Conservation (phyloP, 2,797 vertebrate genomes). For the Macroramphosus scolopax region DNA sequence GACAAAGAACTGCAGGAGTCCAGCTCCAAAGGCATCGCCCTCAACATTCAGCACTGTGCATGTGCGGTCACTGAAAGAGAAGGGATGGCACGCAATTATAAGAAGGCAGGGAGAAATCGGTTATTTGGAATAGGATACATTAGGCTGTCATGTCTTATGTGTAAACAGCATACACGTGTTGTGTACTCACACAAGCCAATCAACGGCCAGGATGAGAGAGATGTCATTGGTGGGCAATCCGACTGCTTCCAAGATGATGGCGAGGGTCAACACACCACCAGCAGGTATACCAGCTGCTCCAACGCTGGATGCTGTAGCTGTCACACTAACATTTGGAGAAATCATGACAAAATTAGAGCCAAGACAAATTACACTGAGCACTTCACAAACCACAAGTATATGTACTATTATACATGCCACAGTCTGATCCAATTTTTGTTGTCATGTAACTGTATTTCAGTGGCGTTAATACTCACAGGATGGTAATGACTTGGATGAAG, state of each 20-base stretch:
- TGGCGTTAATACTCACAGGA: slow-evolving; percentile 80
- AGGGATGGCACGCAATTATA: neutral
- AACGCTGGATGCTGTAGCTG: slow-evolving; percentile 89
- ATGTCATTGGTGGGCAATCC: slow-evolving; percentile 85
- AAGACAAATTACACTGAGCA: neutral
- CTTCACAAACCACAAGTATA: too few relatives aligned
- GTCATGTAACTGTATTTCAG: neutral
- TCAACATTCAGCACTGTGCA: slow-evolving; percentile 90
- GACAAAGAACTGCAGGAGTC: slow-evolving; percentile 82
- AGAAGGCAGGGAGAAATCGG: neutral
- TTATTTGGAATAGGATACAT: neutral
- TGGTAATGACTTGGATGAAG: slow-evolving; percentile 87
- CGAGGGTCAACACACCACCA: slow-evolving; percentile 86
- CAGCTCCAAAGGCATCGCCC: slow-evolving; percentile 87
- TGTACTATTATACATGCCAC: too few relatives aligned
- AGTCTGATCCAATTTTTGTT: too few relatives aligned
- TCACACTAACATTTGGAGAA: slow-evolving; percentile 73
- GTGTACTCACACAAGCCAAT: slow-evolving; percentile 90
- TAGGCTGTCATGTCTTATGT: neutral
- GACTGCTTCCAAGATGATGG: slow-evolving; percentile 88
- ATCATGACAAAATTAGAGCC: slow-evolving; percentile 16
- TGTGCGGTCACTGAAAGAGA: slow-evolving; percentile 81
- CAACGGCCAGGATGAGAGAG: slow-evolving; percentile 89
- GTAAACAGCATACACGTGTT: neutral
- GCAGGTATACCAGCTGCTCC: slow-evolving; percentile 90